Conservation (phyloP, 2,888 invertebrate genomes). For the Coelinius sp. region DNA sequence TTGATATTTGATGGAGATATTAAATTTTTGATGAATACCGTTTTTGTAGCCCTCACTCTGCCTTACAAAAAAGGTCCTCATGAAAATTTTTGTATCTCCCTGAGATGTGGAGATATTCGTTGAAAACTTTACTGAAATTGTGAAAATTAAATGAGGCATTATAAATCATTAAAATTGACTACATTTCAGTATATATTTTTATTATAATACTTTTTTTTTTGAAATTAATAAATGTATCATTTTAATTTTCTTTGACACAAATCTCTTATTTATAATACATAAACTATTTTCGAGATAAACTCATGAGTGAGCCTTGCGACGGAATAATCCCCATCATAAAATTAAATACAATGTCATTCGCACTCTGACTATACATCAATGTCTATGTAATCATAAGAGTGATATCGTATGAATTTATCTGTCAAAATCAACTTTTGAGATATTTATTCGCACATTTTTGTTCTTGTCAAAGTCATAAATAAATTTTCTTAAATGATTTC, state of each 20-base stretch:
- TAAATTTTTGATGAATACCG: no score
- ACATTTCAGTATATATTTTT: conserved; percentile 23
- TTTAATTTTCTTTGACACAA: not conserved
- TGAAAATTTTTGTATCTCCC: no score
- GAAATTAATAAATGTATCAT: conserved; percentile 34
- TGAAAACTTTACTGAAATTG: no score
- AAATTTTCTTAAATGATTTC: not conserved
- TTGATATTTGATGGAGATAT: no score
- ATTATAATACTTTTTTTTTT: conserved; percentile 26
- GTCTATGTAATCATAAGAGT: not conserved
- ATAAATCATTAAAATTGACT: not conserved
- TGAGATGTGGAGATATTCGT: no score
- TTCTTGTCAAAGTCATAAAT: not conserved
- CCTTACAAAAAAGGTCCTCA: no score
- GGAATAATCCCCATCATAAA: conserved; percentile 4
- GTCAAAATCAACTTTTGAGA: not conserved
- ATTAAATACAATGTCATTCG: conserved; percentile 11
- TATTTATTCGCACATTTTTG: not conserved
- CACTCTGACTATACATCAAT: conserved; percentile 1
- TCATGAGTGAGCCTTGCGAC: not conserved
- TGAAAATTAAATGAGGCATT: not conserved
- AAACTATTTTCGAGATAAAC: conserved; percentile 18
- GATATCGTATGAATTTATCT: not conserved
- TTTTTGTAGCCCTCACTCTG: no score
- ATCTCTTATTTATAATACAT: not conserved